These are phyloP conservation scores for Phasia obesa DNA, from an alignment of 2,888 invertebrate genomes.

Conservation along the genomic window DNA sequence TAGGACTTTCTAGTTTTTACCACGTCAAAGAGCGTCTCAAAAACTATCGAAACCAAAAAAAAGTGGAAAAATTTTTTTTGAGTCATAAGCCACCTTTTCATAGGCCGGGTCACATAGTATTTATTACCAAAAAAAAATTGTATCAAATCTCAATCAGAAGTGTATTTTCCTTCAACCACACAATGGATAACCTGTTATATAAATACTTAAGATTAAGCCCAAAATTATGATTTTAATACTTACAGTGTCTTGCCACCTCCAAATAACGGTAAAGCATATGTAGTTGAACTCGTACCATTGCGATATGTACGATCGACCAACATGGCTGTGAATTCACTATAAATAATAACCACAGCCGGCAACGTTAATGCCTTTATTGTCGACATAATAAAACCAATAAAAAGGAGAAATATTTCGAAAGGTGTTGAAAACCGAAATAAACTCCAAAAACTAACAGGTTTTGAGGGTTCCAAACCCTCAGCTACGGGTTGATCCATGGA, in stretches of 20 bases:
- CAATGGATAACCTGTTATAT: no score
- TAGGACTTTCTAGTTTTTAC: no score
- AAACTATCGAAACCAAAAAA: no score
- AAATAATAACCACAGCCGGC: conserved; percentile 87
- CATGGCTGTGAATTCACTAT: conserved; percentile 88
- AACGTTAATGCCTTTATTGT: conserved; percentile 86
- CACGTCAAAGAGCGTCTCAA: no score
- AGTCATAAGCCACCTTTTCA: no score
- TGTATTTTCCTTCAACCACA: no score
- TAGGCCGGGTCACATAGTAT: no score
- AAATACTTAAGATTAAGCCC: not conserved
- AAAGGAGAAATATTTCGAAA: conserved; percentile 84
- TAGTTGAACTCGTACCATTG: conserved; percentile 85
- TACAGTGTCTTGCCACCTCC: conserved; percentile 86
- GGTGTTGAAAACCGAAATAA: conserved; percentile 85
- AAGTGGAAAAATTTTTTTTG: no score
- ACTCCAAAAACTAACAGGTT: conserved; percentile 76
- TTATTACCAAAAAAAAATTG: no score
- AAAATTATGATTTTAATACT: conserved; percentile 69
- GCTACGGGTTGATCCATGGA: conserved; percentile 75
- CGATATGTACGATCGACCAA: conserved; percentile 86
- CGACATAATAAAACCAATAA: conserved; percentile 85
- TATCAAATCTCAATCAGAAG: no score
- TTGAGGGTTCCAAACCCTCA: conserved; percentile 75
- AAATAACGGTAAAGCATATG: conserved; percentile 84